phyloP scores from a whole-genome alignment of 2,888 invertebrate genomes.

The Eupithecia dodoneata region DNA sequence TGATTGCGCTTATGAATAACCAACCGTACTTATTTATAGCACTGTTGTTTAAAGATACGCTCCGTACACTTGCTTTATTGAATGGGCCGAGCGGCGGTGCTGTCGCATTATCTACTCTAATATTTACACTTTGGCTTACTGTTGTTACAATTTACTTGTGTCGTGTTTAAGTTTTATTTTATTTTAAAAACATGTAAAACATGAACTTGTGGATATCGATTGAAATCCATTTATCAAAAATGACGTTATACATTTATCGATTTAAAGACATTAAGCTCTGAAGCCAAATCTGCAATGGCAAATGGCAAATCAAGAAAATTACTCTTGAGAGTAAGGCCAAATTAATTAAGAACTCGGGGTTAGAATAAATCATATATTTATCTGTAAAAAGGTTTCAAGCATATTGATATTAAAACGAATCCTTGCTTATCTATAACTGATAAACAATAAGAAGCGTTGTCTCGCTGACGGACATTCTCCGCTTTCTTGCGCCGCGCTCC shows the following conservation, averaged over 20 bases:
- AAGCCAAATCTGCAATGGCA: background rate
- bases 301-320: background rate
- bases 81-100: background rate
- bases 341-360: background rate
- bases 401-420: background rate
- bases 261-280: background rate
- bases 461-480: slow-evolving; percentile 16
- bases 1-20: slow-evolving; percentile 27
- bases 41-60: slow-evolving; percentile 6
- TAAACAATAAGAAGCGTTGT: background rate
- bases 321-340: background rate
- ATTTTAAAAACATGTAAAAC: background rate
- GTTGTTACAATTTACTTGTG: background rate
- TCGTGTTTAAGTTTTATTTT: background rate
- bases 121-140: background rate
- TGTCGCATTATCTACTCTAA: background rate
- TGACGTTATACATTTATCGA: background rate
- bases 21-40: slow-evolving; percentile 20
- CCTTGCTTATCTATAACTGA: background rate
- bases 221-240: background rate
- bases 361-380: background rate
- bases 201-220: background rate
- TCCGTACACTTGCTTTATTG: background rate
- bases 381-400: background rate
- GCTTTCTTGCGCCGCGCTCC: slow-evolving; percentile 36